Percentiles rank a stretch among this genome's conserved stretches.
These are phyloP conservation scores for Lordiphosa stackelbergi DNA, from an alignment of 1,140 invertebrate genomes.

Conservation along the genomic window DNA sequence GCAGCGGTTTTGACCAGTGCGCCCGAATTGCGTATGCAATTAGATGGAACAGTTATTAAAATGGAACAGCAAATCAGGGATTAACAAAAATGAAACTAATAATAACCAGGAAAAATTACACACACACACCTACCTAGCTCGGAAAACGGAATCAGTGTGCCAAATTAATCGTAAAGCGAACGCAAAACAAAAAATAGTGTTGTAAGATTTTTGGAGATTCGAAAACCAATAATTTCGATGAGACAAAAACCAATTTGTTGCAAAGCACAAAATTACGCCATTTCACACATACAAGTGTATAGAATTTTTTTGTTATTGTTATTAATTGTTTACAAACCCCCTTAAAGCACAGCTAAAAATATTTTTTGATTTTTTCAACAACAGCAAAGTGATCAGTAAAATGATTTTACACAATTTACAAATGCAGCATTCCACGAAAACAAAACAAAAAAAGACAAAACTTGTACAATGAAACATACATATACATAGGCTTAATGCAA, in stretches of 20 bases:
- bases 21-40: conserved; percentile 21
- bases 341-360: conserved; percentile 45
- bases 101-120: conserved; percentile 11
- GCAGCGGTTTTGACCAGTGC: conserved; percentile 49
- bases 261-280: conserved; percentile 73
- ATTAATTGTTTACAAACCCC: conserved; percentile 66
- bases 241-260: conserved; percentile 62
- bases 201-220: conserved; percentile 48
- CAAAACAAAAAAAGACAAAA: conserved; percentile 47
- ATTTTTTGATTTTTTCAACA: conserved; percentile 35
- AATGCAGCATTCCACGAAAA: conserved; percentile 56
- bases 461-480: conserved; percentile 57
- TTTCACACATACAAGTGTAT: conserved; percentile 54
- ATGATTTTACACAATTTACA: conserved; percentile 62
- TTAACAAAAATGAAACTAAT: conserved; percentile 35
- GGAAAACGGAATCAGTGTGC: conserved; percentile 75
- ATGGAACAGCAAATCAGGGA: conserved; percentile 64
- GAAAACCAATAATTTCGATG: conserved; percentile 32
- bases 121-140: conserved; percentile 53
- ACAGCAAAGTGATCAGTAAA: conserved; percentile 73
- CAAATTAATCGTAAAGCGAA: conserved; percentile 59
- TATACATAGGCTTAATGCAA: conserved; percentile 5
- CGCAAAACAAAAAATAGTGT: conserved; percentile 30
- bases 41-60: conserved; percentile 33
- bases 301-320: conserved; percentile 70